phyloP scores from a whole-genome alignment of 1,140 invertebrate species.

The Drosophila quadrilineata region DNA sequence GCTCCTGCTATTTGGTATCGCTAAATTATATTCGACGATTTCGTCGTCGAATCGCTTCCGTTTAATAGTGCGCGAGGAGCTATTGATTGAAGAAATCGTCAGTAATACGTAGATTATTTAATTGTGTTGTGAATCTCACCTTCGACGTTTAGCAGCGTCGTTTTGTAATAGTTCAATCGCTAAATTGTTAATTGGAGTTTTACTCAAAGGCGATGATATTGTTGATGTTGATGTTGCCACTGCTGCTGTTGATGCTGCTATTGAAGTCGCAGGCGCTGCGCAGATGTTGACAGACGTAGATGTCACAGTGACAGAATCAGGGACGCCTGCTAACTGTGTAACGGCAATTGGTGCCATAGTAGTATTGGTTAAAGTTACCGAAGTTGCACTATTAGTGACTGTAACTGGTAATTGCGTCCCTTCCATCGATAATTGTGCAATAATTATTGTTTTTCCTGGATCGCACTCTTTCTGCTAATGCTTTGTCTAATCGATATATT shows the following conservation, averaged over 20 bases:
- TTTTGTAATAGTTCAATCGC: conserved; percentile 74
- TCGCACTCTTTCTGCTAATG: conserved; percentile 22
- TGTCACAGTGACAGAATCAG: conserved; percentile 39
- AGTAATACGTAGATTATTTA: too few species aligned
- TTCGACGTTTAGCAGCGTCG: conserved; percentile 72
- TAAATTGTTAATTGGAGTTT: conserved; percentile 60
- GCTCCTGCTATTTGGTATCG: conserved; percentile 85
- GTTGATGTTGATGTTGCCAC: background rate
- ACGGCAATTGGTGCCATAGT: conserved; percentile 1
- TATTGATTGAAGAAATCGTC: too few species aligned
- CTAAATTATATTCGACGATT: conserved; percentile 92
- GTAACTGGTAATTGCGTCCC: conserved; percentile 21
- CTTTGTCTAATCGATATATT: conserved; percentile 28
- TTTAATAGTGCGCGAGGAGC: conserved; percentile 96
- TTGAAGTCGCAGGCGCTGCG: conserved; percentile 30
- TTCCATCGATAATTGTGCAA: conserved; percentile 22
- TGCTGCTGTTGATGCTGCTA: conserved; percentile 16
- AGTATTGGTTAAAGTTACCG: conserved; percentile 2
- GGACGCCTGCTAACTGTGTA: conserved; percentile 19
- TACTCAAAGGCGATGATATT: conserved; percentile 17
- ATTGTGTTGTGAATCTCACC: conserved; percentile 43
- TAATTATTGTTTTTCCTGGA: conserved; percentile 31
- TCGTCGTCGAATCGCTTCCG: conserved; percentile 98
- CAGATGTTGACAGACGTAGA: conserved; percentile 37
- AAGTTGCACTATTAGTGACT: conserved; percentile 8